Evolutionary conservation across 2,113 vertebrate species (phyloP), one percentile per base, ranked within the genome.

Genomic region (Synodontis membranacea): DNA sequence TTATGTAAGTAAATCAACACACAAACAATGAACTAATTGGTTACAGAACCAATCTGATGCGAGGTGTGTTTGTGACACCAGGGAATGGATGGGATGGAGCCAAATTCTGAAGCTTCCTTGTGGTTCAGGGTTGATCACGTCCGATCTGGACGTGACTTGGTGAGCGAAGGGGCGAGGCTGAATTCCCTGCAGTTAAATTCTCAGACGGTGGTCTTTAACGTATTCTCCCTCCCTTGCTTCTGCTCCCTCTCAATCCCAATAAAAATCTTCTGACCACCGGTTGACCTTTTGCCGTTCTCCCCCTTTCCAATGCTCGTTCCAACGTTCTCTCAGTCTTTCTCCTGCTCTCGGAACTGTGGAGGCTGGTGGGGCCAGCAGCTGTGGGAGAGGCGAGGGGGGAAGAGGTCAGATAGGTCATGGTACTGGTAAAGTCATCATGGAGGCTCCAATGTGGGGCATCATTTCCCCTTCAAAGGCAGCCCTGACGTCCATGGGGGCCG

Each of bases 381-480:
- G 93, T 92, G 80, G 86, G 88, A 86, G 91, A 92, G 91, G 93
- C 91, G 93, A 91, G 91, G 93, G 93, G 93, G 94, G 91, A 93
- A 70, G 84, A 91, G 93, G 92, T 91, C 90, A 90, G n/a, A 76
- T 83, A 70, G 94, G 95, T 94, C 93, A 91, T 66, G 83, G 93
- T 90, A 92, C 94, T 95, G 95, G 93, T 95, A 95, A 95, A 95
- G 93, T 95, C 95, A 95, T 95, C 90, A 93, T 89, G 82, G 90
- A 91, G 93, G 91, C 92, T 95, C 85, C 85, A 46, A 93, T 90
- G 89, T 62, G 89, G 93, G 92, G 93, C 90, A 93, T 92, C 87
- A 84, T 93, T 92, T 92, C 92, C 90, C 92, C 93, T 93, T 94
- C 94, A 95, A 95, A 95, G 93, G 91, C 92, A 86, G 89, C 80